These are phyloP conservation scores for Rhagologus leucostigma DNA, from an alignment of 2,113 vertebrate species.

Conservation along the genomic window DNA sequence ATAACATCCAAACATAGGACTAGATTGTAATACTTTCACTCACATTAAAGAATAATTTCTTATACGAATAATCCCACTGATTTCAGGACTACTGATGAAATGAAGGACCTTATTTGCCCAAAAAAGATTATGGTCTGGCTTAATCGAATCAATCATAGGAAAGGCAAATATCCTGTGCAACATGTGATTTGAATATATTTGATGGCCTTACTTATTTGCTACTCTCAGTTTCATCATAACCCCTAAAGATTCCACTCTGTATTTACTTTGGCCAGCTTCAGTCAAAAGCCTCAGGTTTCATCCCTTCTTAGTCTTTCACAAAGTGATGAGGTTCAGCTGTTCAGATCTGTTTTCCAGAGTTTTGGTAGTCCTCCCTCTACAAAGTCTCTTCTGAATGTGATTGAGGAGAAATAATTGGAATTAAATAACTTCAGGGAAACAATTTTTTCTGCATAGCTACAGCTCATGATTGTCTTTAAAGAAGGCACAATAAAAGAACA, in stretches of 20 bases:
- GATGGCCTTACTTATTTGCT: background rate
- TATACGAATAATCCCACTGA: background rate
- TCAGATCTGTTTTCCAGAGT: background rate
- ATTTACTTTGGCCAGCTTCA: slow-evolving; percentile 25
- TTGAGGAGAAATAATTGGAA: background rate
- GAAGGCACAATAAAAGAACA: background rate
- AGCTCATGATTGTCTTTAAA: background rate
- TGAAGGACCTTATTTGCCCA: background rate
- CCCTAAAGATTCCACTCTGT: background rate
- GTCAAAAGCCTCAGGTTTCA: background rate
- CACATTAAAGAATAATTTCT: background rate
- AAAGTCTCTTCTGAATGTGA: background rate
- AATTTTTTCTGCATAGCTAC: background rate
- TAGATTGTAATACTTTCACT: background rate
- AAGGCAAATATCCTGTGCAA: background rate
- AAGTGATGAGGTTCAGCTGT: slow-evolving; percentile 29
- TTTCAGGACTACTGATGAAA: background rate
- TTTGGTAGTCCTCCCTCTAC: background rate
- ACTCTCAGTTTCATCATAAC: background rate
- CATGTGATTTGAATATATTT: background rate
- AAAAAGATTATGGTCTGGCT: background rate
- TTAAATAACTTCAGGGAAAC: background rate
- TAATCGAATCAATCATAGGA: background rate
- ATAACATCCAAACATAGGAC: background rate
- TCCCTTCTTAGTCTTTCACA: background rate